Evolutionary conservation across 2,888 invertebrate species (phyloP).

Genomic region (Mythimna pallens): DNA sequence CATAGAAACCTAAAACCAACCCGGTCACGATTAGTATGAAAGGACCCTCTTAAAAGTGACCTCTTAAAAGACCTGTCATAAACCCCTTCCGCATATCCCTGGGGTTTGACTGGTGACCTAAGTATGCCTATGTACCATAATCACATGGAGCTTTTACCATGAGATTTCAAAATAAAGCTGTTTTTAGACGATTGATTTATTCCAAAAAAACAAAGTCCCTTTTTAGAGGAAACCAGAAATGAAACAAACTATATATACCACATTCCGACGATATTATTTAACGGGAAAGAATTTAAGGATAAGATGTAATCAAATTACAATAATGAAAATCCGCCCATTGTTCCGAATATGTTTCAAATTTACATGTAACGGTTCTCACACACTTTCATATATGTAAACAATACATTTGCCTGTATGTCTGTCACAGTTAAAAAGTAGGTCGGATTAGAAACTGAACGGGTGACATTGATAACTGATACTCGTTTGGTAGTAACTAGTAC

Average conservation of each 20-base stretch:
- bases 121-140: not conserved
- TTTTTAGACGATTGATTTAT: too few relatives aligned
- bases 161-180: not conserved
- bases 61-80: too few relatives aligned
- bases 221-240: conserved; percentile 4
- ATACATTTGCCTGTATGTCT: conserved; percentile 37
- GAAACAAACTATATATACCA: not conserved
- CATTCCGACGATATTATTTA: not conserved
- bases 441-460: conserved; percentile 58
- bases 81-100: too few relatives aligned
- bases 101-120: not conserved
- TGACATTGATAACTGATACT: conserved; percentile 44
- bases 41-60: too few relatives aligned
- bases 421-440: conserved; percentile 53
- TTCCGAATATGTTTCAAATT: conserved; percentile 42
- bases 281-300: conserved; percentile 15
- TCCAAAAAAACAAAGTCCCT: not conserved
- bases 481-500: conserved; percentile 18
- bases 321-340: conserved; percentile 51
- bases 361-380: conserved; percentile 56
- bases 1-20: too few relatives aligned
- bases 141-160: not conserved
- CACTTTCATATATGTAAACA: conserved; percentile 58
- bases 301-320: conserved; percentile 30
- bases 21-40: too few relatives aligned